phyloP scores from a whole-genome alignment of 2,888 invertebrate genomes.

The Ceraclea dissimilis region DNA sequence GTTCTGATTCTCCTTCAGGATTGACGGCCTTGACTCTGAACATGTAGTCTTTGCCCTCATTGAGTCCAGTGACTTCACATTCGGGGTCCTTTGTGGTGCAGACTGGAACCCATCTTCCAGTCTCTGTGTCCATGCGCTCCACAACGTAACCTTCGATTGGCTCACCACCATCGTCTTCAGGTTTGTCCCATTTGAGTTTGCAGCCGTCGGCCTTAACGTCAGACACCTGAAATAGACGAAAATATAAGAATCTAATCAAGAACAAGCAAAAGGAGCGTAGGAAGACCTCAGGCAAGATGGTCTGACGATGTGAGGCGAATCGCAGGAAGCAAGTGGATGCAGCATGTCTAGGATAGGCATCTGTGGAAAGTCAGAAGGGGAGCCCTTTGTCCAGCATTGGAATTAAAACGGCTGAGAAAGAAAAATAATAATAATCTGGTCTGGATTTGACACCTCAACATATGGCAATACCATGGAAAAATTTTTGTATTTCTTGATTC shows the following conservation, averaged over 20 bases:
- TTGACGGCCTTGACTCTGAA: constrained; percentile 98
- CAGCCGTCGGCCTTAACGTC: constrained; percentile 90
- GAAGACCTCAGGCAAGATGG: no score
- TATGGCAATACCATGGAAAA: no score
- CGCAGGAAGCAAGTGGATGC: no score
- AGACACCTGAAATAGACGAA: constrained; percentile 41
- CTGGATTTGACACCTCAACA: no score
- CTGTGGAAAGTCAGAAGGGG: no score
- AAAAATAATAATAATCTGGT: no score
- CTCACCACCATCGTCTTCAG: constrained; percentile 94
- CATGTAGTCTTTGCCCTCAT: constrained; percentile 95
- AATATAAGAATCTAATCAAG: neutral
- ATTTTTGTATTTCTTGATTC: no score
- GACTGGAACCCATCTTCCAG: constrained; percentile 89
- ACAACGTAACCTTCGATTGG: constrained; percentile 91
- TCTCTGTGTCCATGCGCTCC: constrained; percentile 92
- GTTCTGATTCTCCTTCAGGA: constrained; percentile 93
- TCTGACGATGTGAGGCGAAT: no score
- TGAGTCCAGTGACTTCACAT: constrained; percentile 81
- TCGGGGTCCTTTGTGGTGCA: constrained; percentile 74
- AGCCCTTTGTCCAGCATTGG: no score
- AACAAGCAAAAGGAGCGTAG: no score
- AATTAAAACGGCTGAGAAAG: no score
- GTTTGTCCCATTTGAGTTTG: constrained; percentile 91
- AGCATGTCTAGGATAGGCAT: no score